phyloP scores from a whole-genome alignment of 2,888 invertebrate genomes.

The Timandra comae region DNA sequence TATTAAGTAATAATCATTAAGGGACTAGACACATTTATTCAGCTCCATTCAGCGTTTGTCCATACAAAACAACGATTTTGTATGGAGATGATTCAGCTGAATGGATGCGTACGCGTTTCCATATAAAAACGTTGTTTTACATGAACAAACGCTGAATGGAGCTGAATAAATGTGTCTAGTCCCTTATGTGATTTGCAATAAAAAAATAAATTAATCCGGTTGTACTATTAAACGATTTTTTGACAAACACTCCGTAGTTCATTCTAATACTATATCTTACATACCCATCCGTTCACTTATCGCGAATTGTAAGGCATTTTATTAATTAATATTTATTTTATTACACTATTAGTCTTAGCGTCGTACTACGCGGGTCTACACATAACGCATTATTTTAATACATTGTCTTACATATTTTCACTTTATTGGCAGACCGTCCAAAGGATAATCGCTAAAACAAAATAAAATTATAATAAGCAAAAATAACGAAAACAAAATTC shows the following conservation, averaged over 20 bases:
- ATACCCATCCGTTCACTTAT: constrained; percentile 16
- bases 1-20: no score
- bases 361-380: constrained; percentile 9
- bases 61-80: no score
- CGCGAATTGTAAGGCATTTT: constrained; percentile 24
- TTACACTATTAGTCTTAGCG: constrained; percentile 21
- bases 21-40: no score
- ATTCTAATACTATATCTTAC: constrained; percentile 2
- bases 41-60: no score
- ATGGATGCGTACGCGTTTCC: no score
- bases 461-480: constrained; percentile 9
- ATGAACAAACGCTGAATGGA: no score
- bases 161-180: no score
- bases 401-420: constrained; percentile 15
- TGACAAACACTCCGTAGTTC: background rate
- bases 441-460: constrained; percentile 20
- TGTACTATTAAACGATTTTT: background rate
- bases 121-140: no score
- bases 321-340: no score
- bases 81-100: no score
- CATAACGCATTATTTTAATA: constrained; percentile 7
- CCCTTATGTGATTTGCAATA: background rate
- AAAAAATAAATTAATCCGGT: background rate
- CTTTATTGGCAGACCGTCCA: constrained; percentile 19
- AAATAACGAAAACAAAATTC: background rate